phyloP scores from a whole-genome alignment of 2,888 invertebrate genomes.

The Monoplex corrugatus region DNA sequence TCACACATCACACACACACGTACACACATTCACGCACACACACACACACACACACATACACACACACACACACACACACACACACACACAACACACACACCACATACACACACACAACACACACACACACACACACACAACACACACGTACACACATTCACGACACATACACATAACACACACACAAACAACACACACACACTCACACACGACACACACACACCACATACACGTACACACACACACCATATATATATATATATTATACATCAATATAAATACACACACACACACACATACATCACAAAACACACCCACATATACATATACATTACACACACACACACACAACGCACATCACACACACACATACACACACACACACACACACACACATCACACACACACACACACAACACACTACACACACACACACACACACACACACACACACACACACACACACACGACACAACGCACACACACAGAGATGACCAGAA shows the following conservation, averaged over 20 bases:
- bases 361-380: neutral
- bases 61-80: neutral
- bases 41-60: neutral
- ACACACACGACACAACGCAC: neutral
- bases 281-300: neutral
- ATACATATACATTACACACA: too few species aligned
- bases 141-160: neutral
- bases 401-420: too few species aligned
- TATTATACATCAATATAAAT: neutral
- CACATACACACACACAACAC: neutral
- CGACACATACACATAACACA: conserved; percentile 53
- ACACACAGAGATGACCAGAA: neutral
- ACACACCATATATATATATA: too few species aligned
- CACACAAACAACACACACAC: conserved; percentile 48
- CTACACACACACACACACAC: too few species aligned
- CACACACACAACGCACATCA: too few species aligned
- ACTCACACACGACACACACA: neutral
- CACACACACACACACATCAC: too few species aligned
- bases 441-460: neutral
- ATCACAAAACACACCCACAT: neutral
- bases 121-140: neutral
- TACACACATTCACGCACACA: neutral
- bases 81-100: neutral
- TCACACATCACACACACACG: too few species aligned
- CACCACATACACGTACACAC: neutral